A percentile compares a stretch with the other conserved stretches of the same genome.
Evolutionary conservation across 92 coral and sea anemone species (phyloP).

Genomic region (Siderastrea siderea): DNA sequence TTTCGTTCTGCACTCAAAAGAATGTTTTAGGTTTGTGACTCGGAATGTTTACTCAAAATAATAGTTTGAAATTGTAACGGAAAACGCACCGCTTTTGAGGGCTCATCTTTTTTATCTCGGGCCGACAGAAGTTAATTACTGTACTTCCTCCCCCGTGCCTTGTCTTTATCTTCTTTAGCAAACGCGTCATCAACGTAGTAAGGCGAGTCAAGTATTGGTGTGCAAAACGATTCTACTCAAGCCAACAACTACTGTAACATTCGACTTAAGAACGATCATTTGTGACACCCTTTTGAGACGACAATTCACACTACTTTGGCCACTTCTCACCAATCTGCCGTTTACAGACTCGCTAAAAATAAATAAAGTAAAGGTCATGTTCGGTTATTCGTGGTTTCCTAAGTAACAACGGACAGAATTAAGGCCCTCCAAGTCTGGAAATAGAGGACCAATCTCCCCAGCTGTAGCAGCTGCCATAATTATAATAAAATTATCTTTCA

Average conservation of each 20-base stretch:
- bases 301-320: neutral
- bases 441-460: neutral
- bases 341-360: neutral
- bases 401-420: constrained; percentile 17
- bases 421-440: constrained; percentile 25
- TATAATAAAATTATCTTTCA: neutral
- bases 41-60: too few relatives aligned
- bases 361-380: neutral
- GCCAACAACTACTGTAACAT: neutral
- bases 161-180: neutral
- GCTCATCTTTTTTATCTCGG: too few relatives aligned
- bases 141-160: too few relatives aligned
- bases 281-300: neutral
- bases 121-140: too few relatives aligned
- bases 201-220: neutral
- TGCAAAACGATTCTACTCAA: neutral
- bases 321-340: neutral
- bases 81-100: too few relatives aligned
- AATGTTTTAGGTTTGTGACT: too few relatives aligned
- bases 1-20: too few relatives aligned
- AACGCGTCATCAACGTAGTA: neutral
- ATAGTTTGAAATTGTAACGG: too few relatives aligned
- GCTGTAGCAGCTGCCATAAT: constrained; percentile 35
- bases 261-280: neutral
- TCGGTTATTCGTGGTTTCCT: constrained; percentile 23